Conservation (phyloP, 2,797 vertebrate species). For the Ambastaia sidthimunki region DNA sequence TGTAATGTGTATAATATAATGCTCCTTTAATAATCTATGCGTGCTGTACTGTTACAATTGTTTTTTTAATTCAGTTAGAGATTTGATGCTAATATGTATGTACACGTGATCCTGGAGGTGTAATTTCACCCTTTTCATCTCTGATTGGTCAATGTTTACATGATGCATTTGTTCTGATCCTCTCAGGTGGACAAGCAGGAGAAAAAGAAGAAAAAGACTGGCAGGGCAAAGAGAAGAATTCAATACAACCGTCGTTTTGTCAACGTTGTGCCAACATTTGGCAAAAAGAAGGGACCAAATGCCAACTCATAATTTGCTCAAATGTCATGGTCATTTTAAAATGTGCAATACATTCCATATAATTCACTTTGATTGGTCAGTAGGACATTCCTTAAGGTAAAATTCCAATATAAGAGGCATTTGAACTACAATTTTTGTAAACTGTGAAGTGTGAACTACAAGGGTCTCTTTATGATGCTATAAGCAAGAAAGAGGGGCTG, state of each 20-base stretch:
- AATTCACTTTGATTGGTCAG: neutral
- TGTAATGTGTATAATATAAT: no score
- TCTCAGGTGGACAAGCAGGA: constrained; percentile 80
- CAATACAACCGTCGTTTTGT: constrained; percentile 93
- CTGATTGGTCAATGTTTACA: neutral
- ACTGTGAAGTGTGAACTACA: neutral
- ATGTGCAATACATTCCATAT: neutral
- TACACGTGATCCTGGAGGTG: no score
- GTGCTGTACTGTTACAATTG: neutral
- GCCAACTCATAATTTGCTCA: constrained; percentile 86
- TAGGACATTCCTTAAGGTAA: neutral
- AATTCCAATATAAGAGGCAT: neutral
- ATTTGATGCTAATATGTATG: no score
- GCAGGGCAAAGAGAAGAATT: constrained; percentile 78
- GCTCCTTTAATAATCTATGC: neutral
- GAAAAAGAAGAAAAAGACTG: constrained; percentile 87
- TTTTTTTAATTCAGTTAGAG: neutral
- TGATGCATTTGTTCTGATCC: neutral
- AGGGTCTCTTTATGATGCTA: neutral
- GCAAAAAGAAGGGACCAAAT: constrained; percentile 97
- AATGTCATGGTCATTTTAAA: neutral
- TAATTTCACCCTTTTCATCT: neutral
- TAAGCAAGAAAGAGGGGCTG: neutral
- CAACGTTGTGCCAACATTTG: constrained; percentile 91
- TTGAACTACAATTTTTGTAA: neutral